A percentile compares a stretch with the other conserved stretches of the same genome.
phyloP scores from a whole-genome alignment of 2,797 vertebrate species.

The Sebastiscus tertius region DNA sequence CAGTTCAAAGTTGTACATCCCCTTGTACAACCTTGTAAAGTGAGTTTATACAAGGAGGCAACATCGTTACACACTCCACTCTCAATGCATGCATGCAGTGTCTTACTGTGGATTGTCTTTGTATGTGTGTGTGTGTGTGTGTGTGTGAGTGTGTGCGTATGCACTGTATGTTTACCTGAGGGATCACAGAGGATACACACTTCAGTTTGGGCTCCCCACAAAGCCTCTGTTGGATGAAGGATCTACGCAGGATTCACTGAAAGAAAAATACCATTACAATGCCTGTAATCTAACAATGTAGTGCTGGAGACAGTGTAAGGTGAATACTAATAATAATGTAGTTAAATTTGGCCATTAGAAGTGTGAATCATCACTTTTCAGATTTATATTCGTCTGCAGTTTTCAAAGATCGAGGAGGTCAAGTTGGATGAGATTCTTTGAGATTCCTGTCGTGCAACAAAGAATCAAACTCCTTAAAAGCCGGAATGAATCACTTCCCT shows the following conservation, averaged over 20 bases:
- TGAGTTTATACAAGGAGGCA: conserved; percentile 16
- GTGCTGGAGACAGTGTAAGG: neutral
- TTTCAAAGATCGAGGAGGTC: conserved; percentile 14
- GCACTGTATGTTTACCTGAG: conserved; percentile 33
- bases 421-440: neutral
- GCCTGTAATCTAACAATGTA: neutral
- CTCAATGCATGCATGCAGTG: conserved; percentile 44
- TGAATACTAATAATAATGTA: conserved; percentile 21
- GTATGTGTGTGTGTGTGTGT: conserved; percentile 13
- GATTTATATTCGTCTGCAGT: conserved; percentile 1
- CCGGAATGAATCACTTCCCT: conserved; percentile 21
- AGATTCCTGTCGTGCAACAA: neutral
- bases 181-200: conserved; percentile 28
- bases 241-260: conserved; percentile 7
- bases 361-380: conserved; percentile 7
- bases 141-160: neutral
- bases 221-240: conserved; percentile 30
- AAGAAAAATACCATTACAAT: conserved; percentile 13
- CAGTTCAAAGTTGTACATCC: conserved; percentile 16
- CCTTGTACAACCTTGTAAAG: conserved; percentile 21
- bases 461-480: conserved; percentile 19
- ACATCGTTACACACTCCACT: conserved; percentile 15
- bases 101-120: conserved; percentile 27
- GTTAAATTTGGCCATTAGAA: conserved; percentile 24
- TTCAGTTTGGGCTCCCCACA: conserved; percentile 6